Conservation (phyloP, 2,888 invertebrate species). For the Eremobia ochroleuca region DNA sequence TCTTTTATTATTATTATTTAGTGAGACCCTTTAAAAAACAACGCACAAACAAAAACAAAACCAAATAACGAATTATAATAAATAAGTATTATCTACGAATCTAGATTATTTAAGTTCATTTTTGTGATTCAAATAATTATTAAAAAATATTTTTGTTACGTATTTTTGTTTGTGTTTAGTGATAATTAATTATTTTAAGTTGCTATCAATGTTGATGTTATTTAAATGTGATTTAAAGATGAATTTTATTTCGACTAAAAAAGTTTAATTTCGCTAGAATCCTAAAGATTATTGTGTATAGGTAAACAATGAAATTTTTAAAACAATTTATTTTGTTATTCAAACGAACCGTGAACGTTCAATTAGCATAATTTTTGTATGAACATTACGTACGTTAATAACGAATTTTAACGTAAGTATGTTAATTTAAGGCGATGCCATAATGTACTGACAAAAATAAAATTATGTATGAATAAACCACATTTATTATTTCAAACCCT, state of each 20-base stretch:
- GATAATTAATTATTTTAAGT: conserved; percentile 27
- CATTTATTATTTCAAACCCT: conserved; percentile 5
- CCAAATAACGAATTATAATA: conserved; percentile 62
- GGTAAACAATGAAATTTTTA: conserved; percentile 41
- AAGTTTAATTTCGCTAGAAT: conserved; percentile 53
- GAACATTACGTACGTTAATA: too few species aligned
- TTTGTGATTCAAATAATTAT: conserved; percentile 62
- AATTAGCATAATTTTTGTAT: conserved; percentile 73
- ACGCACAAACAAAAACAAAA: conserved; percentile 61
- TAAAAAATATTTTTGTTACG: conserved; percentile 27
- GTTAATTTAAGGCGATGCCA: conserved; percentile 69
- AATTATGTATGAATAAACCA: conserved; percentile 47
- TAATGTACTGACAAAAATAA: conserved; percentile 69
- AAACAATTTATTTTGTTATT: conserved; percentile 52
- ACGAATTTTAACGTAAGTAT: too few species aligned
- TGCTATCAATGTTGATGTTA: conserved; percentile 36
- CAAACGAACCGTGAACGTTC: conserved; percentile 52
- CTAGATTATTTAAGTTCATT: conserved; percentile 54
- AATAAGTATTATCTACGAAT: conserved; percentile 65
- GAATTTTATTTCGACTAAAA: conserved; percentile 21
- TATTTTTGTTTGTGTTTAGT: conserved; percentile 40
- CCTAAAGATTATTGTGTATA: conserved; percentile 64
- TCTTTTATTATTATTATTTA: conserved; percentile 14
- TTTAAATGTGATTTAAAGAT: conserved; percentile 38
- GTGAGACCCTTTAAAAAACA: conserved; percentile 19